Evolutionary conservation across 2,797 vertebrate genomes (phyloP).

Genomic region (Danio choprae): DNA sequence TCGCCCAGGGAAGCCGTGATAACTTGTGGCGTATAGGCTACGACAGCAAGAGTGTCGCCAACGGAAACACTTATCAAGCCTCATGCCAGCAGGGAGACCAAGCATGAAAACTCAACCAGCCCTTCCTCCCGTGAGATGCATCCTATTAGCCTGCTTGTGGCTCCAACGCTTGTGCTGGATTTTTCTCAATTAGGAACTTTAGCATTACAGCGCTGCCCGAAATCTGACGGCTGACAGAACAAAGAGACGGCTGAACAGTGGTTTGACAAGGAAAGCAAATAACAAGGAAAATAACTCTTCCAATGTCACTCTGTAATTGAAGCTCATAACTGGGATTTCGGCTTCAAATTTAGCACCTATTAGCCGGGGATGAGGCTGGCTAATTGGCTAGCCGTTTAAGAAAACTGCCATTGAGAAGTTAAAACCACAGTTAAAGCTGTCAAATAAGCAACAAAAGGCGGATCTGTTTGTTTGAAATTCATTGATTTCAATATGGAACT

Average conservation of each 20-base stretch:
- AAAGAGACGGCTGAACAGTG: constrained; percentile 46
- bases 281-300: constrained; percentile 15
- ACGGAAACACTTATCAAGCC: constrained; percentile 56
- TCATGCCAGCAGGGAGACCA: constrained; percentile 56
- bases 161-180: constrained; percentile 27
- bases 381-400: constrained; percentile 3
- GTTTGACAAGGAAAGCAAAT: background rate
- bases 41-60: constrained; percentile 47
- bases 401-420: background rate
- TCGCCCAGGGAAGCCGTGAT: background rate
- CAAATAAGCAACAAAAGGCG: background rate
- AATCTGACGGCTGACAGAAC: constrained; percentile 45
- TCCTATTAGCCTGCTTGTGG: constrained; percentile 36
- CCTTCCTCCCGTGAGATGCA: constrained; percentile 46
- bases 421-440: background rate
- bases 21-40: constrained; percentile 18
- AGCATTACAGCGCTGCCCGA: constrained; percentile 30
- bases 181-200: constrained; percentile 52
- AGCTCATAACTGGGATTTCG: background rate
- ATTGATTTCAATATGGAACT: too few species aligned
- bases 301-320: background rate
- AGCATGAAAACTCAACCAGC: constrained; percentile 48
- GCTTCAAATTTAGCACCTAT: constrained; percentile 9
- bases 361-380: background rate
- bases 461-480: too few species aligned